Percentiles rank a stretch among this genome's conserved stretches.
phyloP scores from a whole-genome alignment of 1,140 invertebrate genomes.

The Apis dorsata region DNA sequence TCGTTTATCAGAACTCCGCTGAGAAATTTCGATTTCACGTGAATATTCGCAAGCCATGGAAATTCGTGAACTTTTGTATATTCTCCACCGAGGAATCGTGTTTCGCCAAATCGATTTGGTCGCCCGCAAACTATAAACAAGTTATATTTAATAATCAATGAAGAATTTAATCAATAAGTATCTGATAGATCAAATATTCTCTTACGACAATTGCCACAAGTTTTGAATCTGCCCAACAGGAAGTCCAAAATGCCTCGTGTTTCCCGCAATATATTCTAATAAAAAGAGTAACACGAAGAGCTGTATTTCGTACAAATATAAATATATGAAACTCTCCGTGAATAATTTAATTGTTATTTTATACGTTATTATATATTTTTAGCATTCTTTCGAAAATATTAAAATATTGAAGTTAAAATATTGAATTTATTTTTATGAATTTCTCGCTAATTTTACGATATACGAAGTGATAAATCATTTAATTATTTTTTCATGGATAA shows the following conservation, averaged over 20 bases:
- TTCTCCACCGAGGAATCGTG: conserved; percentile 78
- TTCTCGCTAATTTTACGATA: no score
- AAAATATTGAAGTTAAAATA: no score
- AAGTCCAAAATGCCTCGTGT: conserved; percentile 70
- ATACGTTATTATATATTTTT: no score
- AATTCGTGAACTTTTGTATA: conserved; percentile 78
- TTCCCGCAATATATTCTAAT: conserved; percentile 42
- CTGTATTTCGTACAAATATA: no score
- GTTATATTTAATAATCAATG: neutral
- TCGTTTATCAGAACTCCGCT: conserved; percentile 81
- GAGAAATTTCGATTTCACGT: conserved; percentile 65
- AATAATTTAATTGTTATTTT: no score
- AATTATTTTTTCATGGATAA: no score
- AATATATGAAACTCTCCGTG: no score
- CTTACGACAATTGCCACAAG: conserved; percentile 74
- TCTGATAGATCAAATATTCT: conserved; percentile 1
- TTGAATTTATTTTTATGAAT: no score
- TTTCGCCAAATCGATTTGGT: conserved; percentile 69
- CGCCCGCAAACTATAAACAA: conserved; percentile 71
- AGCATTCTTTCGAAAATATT: no score
- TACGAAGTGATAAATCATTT: no score
- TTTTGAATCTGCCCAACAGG: conserved; percentile 68
- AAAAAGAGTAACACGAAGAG: neutral
- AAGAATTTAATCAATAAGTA: neutral
- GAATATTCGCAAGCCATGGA: conserved; percentile 81